phyloP scores from a whole-genome alignment of 2,888 invertebrate species.

The Odontomyia ornata region DNA sequence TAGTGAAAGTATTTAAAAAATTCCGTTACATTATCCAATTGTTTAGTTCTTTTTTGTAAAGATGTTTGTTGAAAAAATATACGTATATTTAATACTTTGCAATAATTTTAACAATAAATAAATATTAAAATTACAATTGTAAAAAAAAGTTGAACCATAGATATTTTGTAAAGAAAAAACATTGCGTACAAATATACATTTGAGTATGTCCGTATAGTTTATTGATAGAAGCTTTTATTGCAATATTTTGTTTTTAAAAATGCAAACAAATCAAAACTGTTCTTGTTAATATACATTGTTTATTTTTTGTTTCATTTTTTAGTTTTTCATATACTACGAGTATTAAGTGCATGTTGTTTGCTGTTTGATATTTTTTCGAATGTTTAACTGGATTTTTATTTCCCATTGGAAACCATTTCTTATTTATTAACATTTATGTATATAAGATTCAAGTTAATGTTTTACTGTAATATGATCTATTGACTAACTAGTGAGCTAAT shows the following conservation, averaged over 20 bases:
- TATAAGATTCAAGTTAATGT: slow-evolving; percentile 16
- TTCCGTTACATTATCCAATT: slow-evolving; percentile 15
- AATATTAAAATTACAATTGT: neutral
- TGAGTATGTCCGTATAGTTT: slow-evolving; percentile 22
- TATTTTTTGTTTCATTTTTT: slow-evolving; percentile 3
- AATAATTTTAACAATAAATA: neutral
- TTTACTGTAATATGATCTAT: slow-evolving; percentile 19
- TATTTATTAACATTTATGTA: slow-evolving; percentile 37
- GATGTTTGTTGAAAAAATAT: slow-evolving; percentile 3
- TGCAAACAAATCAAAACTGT: slow-evolving; percentile 5
- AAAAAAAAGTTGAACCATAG: neutral
- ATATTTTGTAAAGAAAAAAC: slow-evolving; percentile 8
- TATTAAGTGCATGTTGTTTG: neutral
- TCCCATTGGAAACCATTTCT: slow-evolving; percentile 5
- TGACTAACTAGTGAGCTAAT: slow-evolving; percentile 24
- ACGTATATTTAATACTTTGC: neutral
- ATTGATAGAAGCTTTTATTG: slow-evolving; percentile 25
- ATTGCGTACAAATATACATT: slow-evolving; percentile 30
- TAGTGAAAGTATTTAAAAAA: slow-evolving; percentile 1
- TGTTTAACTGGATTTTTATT: neutral
- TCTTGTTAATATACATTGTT: slow-evolving; percentile 16
- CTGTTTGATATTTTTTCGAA: slow-evolving; percentile 20
- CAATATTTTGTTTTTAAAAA: slow-evolving; percentile 11
- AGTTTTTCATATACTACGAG: no score
- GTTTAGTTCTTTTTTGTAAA: slow-evolving; percentile 37